Conservation (phyloP, 2,888 invertebrate genomes). For the Fissipunctia ypsillon region DNA sequence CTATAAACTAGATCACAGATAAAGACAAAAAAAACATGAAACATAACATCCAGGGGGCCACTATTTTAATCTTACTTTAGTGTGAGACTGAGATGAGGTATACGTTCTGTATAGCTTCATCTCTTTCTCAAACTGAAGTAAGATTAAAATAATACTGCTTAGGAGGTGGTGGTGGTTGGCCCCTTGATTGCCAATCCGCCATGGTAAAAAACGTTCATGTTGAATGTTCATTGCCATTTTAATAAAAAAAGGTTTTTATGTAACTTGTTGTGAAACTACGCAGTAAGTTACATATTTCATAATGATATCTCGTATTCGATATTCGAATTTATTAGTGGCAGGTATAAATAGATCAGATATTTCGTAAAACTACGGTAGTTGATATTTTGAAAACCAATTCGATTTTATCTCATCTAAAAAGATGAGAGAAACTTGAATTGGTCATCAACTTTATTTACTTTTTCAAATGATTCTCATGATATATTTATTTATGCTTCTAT, state of each 20-base stretch:
- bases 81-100: no score
- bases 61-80: no score
- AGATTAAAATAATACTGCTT: no score
- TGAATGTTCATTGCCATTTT: conserved; percentile 44
- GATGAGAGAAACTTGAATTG: no score
- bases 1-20: conserved; percentile 48
- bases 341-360: background rate
- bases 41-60: conserved; percentile 28
- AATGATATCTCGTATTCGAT: conserved; percentile 50
- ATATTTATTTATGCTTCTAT: background rate
- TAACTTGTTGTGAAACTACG: conserved; percentile 42
- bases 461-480: background rate
- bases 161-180: no score
- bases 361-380: background rate
- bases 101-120: no score
- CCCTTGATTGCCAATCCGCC: conserved; percentile 41
- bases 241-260: conserved; percentile 53
- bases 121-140: no score
- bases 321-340: conserved; percentile 37
- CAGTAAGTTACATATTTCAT: conserved; percentile 25
- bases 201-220: conserved; percentile 53
- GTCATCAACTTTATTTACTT: background rate
- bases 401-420: background rate
- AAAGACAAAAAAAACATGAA: conserved; percentile 44
- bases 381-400: conserved; percentile 1